phyloP scores from a whole-genome alignment of 1,140 invertebrate species.

The Chlorops oryzae region DNA sequence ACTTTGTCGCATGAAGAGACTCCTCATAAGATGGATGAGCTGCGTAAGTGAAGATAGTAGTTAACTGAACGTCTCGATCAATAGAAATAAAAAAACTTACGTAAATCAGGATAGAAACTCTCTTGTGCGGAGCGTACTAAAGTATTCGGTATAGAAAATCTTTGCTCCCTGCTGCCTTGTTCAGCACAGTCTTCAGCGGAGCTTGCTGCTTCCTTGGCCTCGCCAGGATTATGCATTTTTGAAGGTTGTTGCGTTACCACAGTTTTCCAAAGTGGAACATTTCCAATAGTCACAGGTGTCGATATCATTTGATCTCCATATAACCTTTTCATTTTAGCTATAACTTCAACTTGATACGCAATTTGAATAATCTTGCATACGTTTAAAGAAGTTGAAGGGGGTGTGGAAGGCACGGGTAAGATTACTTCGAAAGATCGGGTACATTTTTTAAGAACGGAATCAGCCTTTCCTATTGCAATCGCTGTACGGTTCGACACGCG shows the following conservation, averaged over 20 bases:
- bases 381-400: constrained; percentile 64
- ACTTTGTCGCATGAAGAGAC: too few relatives aligned
- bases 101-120: too few relatives aligned
- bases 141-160: too few relatives aligned
- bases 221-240: too few relatives aligned
- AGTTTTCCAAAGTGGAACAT: constrained; percentile 47
- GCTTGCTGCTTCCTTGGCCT: too few relatives aligned
- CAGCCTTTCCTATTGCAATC: constrained; percentile 50
- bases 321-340: constrained; percentile 40
- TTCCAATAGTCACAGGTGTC: constrained; percentile 53
- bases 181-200: too few relatives aligned
- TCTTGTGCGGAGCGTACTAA: too few relatives aligned
- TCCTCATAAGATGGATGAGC: too few relatives aligned
- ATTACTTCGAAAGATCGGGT: constrained; percentile 32
- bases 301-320: constrained; percentile 50
- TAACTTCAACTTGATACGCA: constrained; percentile 60
- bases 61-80: too few relatives aligned
- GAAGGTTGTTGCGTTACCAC: constrained; percentile 12
- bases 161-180: too few relatives aligned
- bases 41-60: too few relatives aligned
- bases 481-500: constrained; percentile 53
- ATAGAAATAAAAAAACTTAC: too few relatives aligned
- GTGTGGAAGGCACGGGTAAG: constrained; percentile 59
- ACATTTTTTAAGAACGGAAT: constrained; percentile 48
- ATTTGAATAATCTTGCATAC: constrained; percentile 65